Conservation (phyloP, 2,888 invertebrate species). For the Hirtodrosophila cameraria region DNA sequence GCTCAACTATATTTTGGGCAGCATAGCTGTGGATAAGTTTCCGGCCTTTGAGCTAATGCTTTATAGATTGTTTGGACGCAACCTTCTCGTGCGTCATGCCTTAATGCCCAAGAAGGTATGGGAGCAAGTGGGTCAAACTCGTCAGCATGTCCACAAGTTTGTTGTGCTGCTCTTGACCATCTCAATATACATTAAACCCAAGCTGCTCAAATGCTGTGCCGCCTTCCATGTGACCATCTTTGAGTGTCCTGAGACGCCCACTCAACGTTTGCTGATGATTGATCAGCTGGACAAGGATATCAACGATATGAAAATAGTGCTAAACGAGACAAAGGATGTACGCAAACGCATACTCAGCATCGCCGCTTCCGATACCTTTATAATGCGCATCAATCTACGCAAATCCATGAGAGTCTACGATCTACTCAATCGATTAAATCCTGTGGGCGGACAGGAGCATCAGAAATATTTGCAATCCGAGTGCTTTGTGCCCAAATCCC, state of each 20-base stretch:
- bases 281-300: constrained; percentile 90
- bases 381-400: constrained; percentile 91
- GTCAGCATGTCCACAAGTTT: constrained; percentile 86
- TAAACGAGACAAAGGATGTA: constrained; percentile 91
- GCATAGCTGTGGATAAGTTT: constrained; percentile 94
- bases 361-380: constrained; percentile 68
- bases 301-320: constrained; percentile 89
- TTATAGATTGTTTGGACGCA: constrained; percentile 97
- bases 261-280: constrained; percentile 90
- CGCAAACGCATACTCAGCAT: constrained; percentile 87
- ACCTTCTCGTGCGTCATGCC: constrained; percentile 95
- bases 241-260: constrained; percentile 91
- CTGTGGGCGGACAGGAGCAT: constrained; percentile 88
- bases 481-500: constrained; percentile 91
- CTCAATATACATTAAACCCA: constrained; percentile 90
- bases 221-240: constrained; percentile 93
- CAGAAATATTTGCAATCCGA: constrained; percentile 94
- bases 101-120: constrained; percentile 94
- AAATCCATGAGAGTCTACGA: constrained; percentile 95
- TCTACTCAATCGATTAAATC: constrained; percentile 93
- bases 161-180: constrained; percentile 92
- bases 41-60: constrained; percentile 97
- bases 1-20: constrained; percentile 96
- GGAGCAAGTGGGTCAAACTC: constrained; percentile 84
- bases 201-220: constrained; percentile 92